A percentile compares a stretch with the other conserved stretches of the same genome.
phyloP scores from a whole-genome alignment of 2,888 invertebrate species.

The Mycogona germanica region DNA sequence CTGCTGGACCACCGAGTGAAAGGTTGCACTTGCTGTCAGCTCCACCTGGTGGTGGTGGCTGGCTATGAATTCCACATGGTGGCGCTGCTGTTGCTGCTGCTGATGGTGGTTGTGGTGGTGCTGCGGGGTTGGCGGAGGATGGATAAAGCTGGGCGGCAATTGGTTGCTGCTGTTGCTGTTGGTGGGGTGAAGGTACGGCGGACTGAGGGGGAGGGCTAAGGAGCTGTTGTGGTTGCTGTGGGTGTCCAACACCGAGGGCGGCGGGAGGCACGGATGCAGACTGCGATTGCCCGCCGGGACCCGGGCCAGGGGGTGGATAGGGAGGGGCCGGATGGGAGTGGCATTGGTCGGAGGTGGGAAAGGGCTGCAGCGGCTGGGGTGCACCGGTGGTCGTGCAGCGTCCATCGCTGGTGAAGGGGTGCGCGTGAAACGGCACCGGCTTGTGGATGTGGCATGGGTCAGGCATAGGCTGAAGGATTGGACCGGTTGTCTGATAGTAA shows the following conservation, averaged over 20 bases:
- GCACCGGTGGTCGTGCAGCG: slow-evolving; percentile 3
- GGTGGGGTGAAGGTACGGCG: neutral
- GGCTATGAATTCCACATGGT: neutral
- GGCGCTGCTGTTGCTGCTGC: neutral
- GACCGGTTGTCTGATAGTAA: slow-evolving; percentile 76
- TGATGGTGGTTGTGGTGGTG: neutral
- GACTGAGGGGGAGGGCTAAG: neutral
- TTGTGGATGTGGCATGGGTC: slow-evolving; percentile 27
- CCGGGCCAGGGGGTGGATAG: slow-evolving; percentile 15
- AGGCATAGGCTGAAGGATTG: slow-evolving; percentile 46
- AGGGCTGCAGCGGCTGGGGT: slow-evolving; percentile 14
- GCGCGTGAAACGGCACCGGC: slow-evolving; percentile 27
- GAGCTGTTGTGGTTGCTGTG: neutral
- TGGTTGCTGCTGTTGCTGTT: slow-evolving; percentile 6
- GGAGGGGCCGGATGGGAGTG: slow-evolving; percentile 17
- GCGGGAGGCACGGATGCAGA: neutral
- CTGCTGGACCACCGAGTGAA: too few species aligned
- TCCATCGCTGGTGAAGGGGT: slow-evolving; percentile 10
- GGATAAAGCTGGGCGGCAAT: slow-evolving; percentile 8
- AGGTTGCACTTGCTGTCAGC: slow-evolving; percentile 8
- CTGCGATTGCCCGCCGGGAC: slow-evolving; percentile 9
- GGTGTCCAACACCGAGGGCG: too few species aligned
- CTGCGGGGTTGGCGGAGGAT: neutral
- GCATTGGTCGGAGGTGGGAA: slow-evolving; percentile 16
- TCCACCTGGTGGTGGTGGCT: neutral